Percentiles rank a stretch among this genome's conserved stretches.
Evolutionary conservation across 2,797 vertebrate genomes (phyloP).

Genomic region (Acanthopagrus latus): DNA sequence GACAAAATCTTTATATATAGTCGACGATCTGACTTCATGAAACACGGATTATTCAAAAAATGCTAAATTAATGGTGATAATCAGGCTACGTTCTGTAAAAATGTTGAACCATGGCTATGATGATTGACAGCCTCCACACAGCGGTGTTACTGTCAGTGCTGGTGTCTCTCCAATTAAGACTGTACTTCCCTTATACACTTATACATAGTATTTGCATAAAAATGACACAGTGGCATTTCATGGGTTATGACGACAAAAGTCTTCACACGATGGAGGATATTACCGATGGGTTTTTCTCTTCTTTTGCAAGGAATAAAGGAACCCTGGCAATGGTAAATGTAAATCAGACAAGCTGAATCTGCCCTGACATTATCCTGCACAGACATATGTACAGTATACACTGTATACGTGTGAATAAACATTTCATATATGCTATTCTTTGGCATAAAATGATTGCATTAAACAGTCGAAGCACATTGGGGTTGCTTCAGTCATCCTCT

Average conservation of each 20-base stretch:
- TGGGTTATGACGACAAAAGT: background rate
- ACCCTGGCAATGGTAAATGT: background rate
- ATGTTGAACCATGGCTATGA: background rate
- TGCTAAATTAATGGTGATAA: constrained; percentile 7
- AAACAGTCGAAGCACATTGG: background rate
- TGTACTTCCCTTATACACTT: background rate
- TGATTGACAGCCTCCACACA: background rate
- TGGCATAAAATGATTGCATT: background rate
- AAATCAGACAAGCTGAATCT: background rate
- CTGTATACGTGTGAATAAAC: background rate
- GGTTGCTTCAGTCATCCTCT: background rate
- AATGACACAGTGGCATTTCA: background rate
- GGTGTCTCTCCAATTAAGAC: background rate
- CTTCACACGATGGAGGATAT: background rate
- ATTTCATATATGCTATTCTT: background rate
- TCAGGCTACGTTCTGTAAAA: background rate
- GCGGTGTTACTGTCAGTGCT: background rate
- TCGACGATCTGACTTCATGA: constrained; percentile 1
- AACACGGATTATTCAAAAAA: background rate
- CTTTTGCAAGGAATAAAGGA: background rate
- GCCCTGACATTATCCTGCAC: background rate
- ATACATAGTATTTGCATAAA: constrained; percentile 9
- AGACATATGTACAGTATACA: background rate
- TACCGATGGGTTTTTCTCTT: background rate
- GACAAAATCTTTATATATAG: background rate